Evolutionary conservation across 2,113 vertebrate species (phyloP).

Genomic region (Gadus chalcogrammus): DNA sequence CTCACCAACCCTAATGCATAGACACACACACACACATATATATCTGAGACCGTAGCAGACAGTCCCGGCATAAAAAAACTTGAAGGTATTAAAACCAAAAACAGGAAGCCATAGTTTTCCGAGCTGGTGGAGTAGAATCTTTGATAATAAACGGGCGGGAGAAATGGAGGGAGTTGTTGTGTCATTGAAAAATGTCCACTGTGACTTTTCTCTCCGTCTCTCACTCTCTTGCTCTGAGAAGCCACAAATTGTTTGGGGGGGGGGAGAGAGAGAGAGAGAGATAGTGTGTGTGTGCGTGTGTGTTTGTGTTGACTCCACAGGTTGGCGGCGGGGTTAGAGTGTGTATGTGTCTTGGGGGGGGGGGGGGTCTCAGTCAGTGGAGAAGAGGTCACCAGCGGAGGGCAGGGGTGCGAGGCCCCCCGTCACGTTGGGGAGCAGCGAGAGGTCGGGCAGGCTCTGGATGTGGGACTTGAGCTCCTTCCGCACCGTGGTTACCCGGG

Average conservation of each 20-base stretch:
- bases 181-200: constrained; percentile 22
- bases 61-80: constrained; percentile 5
- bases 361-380: constrained; percentile 86
- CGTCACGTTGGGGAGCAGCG: constrained; percentile 91
- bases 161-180: constrained; percentile 27
- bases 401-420: constrained; percentile 94
- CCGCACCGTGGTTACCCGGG: constrained; percentile 93
- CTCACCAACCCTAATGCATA: neutral
- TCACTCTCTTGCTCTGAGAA: constrained; percentile 21
- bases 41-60: neutral
- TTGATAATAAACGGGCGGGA: constrained; percentile 18
- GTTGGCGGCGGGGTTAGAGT: constrained; percentile 24
- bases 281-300: constrained; percentile 2
- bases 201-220: constrained; percentile 15
- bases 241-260: constrained; percentile 17
- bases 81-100: constrained; percentile 50
- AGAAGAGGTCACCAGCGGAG: constrained; percentile 96
- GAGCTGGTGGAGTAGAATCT: constrained; percentile 65
- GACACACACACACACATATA: constrained; percentile 10
- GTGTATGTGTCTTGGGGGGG: constrained; percentile 27
- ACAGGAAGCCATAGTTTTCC: constrained; percentile 47
- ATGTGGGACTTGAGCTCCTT: constrained; percentile 99
- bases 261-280: constrained; percentile 1
- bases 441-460: constrained; percentile 97
- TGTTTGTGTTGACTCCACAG: neutral